Percentiles rank a stretch among this genome's conserved stretches.
Conservation (phyloP, 2,888 invertebrate genomes). For the Congeria kusceri region DNA sequence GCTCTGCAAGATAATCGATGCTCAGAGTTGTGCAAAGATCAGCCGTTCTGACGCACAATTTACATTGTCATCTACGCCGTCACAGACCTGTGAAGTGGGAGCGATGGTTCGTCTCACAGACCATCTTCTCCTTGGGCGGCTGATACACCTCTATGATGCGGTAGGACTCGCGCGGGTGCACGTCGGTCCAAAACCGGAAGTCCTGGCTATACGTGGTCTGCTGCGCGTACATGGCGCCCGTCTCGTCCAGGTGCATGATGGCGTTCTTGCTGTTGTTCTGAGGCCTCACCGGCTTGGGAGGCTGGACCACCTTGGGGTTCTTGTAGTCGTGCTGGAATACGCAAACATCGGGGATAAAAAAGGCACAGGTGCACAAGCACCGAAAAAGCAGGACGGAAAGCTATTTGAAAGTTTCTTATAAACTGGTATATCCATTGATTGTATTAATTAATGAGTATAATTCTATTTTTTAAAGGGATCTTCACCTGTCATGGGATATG, state of each 20-base stretch:
- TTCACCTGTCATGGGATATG: no score
- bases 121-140: constrained; percentile 58
- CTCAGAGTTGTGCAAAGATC: no score
- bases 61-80: neutral
- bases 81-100: constrained; percentile 58
- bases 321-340: constrained; percentile 53
- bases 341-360: constrained; percentile 4
- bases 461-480: no score
- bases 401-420: no score
- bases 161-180: constrained; percentile 33
- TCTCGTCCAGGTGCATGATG: constrained; percentile 31
- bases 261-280: constrained; percentile 18
- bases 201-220: constrained; percentile 52
- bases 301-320: constrained; percentile 44
- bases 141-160: constrained; percentile 49
- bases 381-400: no score
- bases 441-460: no score
- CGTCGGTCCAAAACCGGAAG: constrained; percentile 51
- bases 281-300: constrained; percentile 34
- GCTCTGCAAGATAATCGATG: no score
- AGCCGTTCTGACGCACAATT: neutral
- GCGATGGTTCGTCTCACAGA: constrained; percentile 56
- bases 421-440: no score
- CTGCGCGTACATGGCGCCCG: constrained; percentile 11
- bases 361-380: neutral